Conservation (phyloP, 2,113 vertebrate genomes). For the Agapornis roseicollis region DNA sequence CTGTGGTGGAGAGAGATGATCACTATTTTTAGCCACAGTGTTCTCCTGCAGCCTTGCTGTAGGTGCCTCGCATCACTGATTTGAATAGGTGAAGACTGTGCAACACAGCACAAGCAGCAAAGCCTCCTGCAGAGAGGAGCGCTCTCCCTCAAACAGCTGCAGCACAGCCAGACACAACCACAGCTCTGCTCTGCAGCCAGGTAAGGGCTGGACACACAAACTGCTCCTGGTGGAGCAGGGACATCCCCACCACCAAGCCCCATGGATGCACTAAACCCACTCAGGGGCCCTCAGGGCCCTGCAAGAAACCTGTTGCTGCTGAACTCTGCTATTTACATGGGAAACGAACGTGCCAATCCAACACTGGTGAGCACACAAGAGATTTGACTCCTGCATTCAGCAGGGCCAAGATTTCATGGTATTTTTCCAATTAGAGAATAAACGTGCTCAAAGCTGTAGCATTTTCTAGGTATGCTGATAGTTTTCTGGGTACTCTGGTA, state of each 20-base stretch:
- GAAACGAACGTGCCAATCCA: not conserved
- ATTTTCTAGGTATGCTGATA: not conserved
- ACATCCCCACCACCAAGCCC: too few species aligned
- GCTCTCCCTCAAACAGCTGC: not conserved
- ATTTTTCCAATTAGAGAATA: not conserved
- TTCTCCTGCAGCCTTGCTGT: not conserved
- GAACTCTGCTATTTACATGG: not conserved
- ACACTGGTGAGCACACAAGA: not conserved
- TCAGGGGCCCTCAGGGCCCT: not conserved
- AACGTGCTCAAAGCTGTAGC: not conserved
- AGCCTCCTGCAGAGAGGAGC: fast-evolving
- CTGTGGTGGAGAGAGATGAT: not conserved
- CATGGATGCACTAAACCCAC: not conserved
- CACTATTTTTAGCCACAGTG: not conserved
- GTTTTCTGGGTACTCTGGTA: not conserved
- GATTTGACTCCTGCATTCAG: not conserved
- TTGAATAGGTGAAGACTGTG: fast-evolving
- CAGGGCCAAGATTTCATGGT: not conserved
- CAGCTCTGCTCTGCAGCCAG: too few species aligned
- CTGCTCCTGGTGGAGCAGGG: fast-evolving
- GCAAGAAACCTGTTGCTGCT: not conserved
- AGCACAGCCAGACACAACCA: fast-evolving
- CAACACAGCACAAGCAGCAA: not conserved
- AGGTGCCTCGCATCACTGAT: not conserved
- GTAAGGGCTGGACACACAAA: too few species aligned